These are phyloP conservation scores for Oreochromis aureus DNA, from an alignment of 2,113 vertebrate genomes.

Conservation along the genomic window DNA sequence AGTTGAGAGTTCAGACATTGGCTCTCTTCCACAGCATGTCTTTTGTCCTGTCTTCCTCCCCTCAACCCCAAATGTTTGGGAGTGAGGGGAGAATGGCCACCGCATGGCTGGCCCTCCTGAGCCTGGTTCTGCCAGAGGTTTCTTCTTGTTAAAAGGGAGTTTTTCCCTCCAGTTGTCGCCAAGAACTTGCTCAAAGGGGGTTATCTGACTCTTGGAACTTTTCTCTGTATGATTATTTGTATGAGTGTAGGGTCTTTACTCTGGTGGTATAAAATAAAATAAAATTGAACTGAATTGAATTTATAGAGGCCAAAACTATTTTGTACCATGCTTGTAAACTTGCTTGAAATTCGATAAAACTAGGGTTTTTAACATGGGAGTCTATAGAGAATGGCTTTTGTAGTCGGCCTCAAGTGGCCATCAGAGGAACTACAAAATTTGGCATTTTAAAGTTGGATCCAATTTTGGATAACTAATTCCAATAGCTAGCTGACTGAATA, in stretches of 20 bases:
- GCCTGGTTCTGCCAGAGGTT: not conserved
- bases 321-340: not conserved
- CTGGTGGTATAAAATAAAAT: not conserved
- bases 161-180: not conserved
- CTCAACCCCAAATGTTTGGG: not conserved
- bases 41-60: not conserved
- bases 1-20: not conserved
- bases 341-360: not conserved
- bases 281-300: not conserved
- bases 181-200: not conserved
- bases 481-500: not conserved
- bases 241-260: not conserved
- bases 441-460: not conserved
- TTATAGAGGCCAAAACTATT: not conserved
- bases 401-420: not conserved
- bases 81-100: too few species aligned
- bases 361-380: not conserved
- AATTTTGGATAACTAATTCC: not conserved
- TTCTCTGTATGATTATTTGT: not conserved
- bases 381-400: not conserved
- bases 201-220: fast-evolving
- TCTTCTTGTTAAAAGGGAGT: not conserved
- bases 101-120: not conserved
- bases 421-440: not conserved
- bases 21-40: not conserved